Evolutionary conservation across 2,113 vertebrate genomes (phyloP).

Genomic region (Plectropomus leopardus): DNA sequence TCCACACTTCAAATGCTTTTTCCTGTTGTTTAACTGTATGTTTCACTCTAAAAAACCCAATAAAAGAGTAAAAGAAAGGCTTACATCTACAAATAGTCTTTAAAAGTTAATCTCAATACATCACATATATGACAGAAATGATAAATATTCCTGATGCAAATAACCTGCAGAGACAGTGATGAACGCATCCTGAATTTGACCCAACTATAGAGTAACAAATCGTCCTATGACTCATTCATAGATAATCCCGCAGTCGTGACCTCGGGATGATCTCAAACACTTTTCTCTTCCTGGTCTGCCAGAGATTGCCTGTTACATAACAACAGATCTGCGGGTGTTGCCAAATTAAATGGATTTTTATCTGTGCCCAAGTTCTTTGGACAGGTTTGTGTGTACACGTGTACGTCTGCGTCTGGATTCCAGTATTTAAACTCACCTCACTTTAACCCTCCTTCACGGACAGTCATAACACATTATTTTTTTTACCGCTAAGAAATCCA

Average conservation of each 20-base stretch:
- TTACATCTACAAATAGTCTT: background rate
- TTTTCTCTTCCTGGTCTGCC: conserved; percentile 47
- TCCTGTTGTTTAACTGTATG: no score
- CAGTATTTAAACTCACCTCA: background rate
- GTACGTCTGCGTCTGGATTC: background rate
- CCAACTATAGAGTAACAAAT: conserved; percentile 22
- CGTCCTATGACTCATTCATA: conserved; percentile 37
- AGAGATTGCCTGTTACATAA: conserved; percentile 63
- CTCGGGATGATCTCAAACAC: conserved; percentile 52
- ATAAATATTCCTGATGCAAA: background rate
- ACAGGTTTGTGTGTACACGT: conserved; percentile 12
- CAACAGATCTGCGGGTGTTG: conserved; percentile 56
- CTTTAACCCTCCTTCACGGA: background rate
- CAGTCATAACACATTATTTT: background rate
- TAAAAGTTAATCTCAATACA: background rate
- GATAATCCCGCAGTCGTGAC: conserved; percentile 55
- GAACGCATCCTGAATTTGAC: conserved; percentile 26
- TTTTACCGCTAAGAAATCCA: background rate
- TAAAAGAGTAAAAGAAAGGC: background rate
- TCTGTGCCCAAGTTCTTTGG: conserved; percentile 42
- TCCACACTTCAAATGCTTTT: no score
- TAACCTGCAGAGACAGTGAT: conserved; percentile 6
- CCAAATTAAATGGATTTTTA: conserved; percentile 68
- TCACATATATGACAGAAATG: background rate
- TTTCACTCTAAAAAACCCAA: no score